These are phyloP conservation scores for Schizothorax lantsangensis DNA, from an alignment of 2,797 vertebrate species.

Conservation along the genomic window DNA sequence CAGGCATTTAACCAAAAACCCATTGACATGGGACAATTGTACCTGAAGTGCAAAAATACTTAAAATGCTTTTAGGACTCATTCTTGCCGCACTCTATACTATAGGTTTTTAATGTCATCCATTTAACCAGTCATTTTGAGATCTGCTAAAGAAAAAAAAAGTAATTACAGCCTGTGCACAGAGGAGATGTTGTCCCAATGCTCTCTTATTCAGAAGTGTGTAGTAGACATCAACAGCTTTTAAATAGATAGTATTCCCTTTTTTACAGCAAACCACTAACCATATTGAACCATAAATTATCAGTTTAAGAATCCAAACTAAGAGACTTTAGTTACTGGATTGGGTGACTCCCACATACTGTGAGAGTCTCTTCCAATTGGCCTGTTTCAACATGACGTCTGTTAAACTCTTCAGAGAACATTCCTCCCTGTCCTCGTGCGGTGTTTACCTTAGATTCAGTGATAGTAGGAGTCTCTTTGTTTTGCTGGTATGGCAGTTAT, in stretches of 20 bases:
- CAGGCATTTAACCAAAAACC: background rate
- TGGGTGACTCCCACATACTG: background rate
- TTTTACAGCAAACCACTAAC: background rate
- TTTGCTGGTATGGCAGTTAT: conserved; percentile 26
- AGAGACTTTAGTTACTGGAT: background rate
- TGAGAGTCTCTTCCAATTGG: background rate
- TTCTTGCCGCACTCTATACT: background rate
- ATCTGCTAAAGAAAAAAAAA: background rate
- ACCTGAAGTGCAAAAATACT: background rate
- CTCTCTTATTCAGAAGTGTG: background rate
- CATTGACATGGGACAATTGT: background rate
- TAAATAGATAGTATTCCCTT: background rate
- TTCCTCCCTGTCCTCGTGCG: background rate
- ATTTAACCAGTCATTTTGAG: background rate
- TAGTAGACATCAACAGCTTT: background rate
- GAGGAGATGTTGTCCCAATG: background rate
- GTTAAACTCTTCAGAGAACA: conserved; percentile 28
- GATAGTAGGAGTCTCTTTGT: conserved; percentile 27
- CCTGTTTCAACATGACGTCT: background rate
- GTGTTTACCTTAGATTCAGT: conserved; percentile 25
- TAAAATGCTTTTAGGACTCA: background rate
- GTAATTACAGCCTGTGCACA: background rate
- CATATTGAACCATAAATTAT: background rate
- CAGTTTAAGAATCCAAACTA: background rate
- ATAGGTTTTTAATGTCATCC: background rate